phyloP scores from a whole-genome alignment of 2,797 vertebrate genomes.

The Gorsachius magnificus region DNA sequence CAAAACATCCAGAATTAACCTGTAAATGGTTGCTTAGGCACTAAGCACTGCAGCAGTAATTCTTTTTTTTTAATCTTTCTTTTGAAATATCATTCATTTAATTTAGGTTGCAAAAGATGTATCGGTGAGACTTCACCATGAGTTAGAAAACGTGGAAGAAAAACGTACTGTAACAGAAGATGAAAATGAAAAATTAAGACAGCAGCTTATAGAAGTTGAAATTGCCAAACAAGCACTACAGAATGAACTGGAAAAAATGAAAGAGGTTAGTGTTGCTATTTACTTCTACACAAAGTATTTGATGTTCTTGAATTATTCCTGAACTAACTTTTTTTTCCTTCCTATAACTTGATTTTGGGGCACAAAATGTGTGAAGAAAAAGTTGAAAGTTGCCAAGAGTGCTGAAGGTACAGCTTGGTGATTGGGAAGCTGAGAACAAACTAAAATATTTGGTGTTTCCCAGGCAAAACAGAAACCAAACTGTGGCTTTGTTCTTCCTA shows the following conservation, averaged over 20 bases:
- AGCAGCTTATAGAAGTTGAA: conserved; percentile 95
- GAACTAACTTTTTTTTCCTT: neutral
- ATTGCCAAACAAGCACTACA: conserved; percentile 95
- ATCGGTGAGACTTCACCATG: conserved; percentile 95
- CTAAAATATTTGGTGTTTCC: neutral
- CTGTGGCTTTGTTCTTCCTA: neutral
- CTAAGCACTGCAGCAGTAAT: neutral
- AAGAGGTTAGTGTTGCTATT: conserved; percentile 85
- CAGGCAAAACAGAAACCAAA: neutral
- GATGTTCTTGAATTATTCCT: neutral
- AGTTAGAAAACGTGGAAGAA: conserved; percentile 97
- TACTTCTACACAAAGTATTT: neutral
- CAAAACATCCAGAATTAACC: neutral
- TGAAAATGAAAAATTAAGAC: conserved; percentile 95
- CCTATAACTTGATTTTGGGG: neutral
- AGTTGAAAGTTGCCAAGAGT: neutral
- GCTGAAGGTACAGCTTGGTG: neutral
- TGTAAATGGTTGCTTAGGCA: neutral
- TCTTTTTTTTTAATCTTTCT: neutral
- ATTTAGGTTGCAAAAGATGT: conserved; percentile 97
- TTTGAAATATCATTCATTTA: conserved; percentile 30
- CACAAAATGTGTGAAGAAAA: neutral
- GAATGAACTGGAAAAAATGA: conserved; percentile 94
- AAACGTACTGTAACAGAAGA: conserved; percentile 95
- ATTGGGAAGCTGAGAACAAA: neutral